These are phyloP conservation scores for Zoanthus gigantus DNA, from an alignment of 92 coral and sea anemone species.

Conservation along the genomic window DNA sequence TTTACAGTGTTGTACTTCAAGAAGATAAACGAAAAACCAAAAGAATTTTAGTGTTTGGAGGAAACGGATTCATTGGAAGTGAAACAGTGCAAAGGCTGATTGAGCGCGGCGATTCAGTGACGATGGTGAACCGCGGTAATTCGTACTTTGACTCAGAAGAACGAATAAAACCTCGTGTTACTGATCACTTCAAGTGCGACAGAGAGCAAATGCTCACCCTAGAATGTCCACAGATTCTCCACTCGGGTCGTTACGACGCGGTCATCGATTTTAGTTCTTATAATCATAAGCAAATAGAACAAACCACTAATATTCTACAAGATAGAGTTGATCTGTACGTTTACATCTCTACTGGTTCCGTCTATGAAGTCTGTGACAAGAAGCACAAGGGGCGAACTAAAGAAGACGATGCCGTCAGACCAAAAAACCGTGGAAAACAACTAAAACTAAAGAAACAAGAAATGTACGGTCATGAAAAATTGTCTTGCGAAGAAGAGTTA, in stretches of 20 bases:
- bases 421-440: conserved; percentile 74
- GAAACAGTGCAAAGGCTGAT: conserved; percentile 76
- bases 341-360: conserved; percentile 91
- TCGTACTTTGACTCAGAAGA: conserved; percentile 92
- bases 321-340: conserved; percentile 88
- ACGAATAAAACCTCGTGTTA: conserved; percentile 80
- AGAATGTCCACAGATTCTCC: conserved; percentile 86
- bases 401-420: conserved; percentile 94
- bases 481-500: conserved; percentile 94
- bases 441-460: conserved; percentile 77
- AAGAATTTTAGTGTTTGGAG: conserved; percentile 89
- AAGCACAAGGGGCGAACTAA: conserved; percentile 73
- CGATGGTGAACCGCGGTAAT: conserved; percentile 94
- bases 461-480: conserved; percentile 91
- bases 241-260: conserved; percentile 80
- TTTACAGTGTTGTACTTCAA: conserved; percentile 23
- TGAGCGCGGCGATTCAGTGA: conserved; percentile 75
- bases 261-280: conserved; percentile 97
- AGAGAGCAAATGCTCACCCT: conserved; percentile 80
- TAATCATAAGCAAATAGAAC: conserved; percentile 80
- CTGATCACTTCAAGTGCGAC: conserved; percentile 80
- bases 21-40: conserved; percentile 35
- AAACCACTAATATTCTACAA: conserved; percentile 71
- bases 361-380: conserved; percentile 93
- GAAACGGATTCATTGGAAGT: conserved; percentile 97